Evolutionary conservation across 2,797 vertebrate species (phyloP).

Genomic region (Xiphophorus birchmanni): DNA sequence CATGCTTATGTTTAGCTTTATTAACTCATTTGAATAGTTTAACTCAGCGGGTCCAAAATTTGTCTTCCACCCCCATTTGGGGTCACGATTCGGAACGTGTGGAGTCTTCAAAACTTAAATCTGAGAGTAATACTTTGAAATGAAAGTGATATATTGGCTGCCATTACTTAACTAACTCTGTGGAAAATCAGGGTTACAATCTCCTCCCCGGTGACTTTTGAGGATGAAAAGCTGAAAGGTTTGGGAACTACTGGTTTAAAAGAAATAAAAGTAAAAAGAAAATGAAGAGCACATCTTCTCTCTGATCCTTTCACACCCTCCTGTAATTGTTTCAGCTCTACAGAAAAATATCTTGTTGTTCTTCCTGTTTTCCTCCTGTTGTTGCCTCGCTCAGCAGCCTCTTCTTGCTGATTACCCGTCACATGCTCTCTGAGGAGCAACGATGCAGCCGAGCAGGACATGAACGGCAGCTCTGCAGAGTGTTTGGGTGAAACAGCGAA

Average conservation of each 20-base stretch:
- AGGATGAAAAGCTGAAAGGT: neutral
- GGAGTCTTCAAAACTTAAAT: neutral
- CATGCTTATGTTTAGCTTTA: neutral
- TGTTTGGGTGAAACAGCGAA: slow-evolving; percentile 42
- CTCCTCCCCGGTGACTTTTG: neutral
- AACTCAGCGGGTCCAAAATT: neutral
- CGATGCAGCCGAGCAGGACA: slow-evolving; percentile 25
- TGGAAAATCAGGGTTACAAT: neutral
- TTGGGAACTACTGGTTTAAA: neutral
- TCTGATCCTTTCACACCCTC: neutral
- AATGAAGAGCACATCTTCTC: neutral
- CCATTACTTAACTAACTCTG: neutral
- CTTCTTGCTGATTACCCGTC: slow-evolving; percentile 40
- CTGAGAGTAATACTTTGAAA: too few species aligned
- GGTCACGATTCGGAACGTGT: neutral
- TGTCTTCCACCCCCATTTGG: neutral
- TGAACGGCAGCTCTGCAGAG: slow-evolving; percentile 52
- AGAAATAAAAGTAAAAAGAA: neutral
- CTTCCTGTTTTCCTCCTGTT: slow-evolving; percentile 25
- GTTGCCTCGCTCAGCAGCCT: neutral
- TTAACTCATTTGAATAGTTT: neutral
- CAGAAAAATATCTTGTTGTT: slow-evolving; percentile 32
- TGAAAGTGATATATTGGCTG: neutral
- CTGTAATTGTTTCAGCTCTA: neutral
- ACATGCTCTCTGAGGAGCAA: slow-evolving; percentile 34